These are phyloP conservation scores for Micrasema longulum DNA, from an alignment of 1,140 invertebrate genomes.

Conservation along the genomic window DNA sequence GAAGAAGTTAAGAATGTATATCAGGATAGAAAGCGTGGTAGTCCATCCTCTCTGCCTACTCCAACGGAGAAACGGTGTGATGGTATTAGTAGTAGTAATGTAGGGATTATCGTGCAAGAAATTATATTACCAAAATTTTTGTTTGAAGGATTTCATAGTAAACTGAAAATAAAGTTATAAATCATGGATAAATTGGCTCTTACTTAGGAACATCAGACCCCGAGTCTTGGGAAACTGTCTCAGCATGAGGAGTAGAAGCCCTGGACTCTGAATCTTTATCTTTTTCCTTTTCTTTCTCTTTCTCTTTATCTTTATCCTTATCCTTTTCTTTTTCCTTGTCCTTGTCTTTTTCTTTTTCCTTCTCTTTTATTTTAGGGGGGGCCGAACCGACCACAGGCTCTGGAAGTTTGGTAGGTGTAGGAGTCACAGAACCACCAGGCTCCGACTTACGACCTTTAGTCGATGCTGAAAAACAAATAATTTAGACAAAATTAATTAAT, in stretches of 20 bases:
- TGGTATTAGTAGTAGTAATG: too few relatives aligned
- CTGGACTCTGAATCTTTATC: constrained; percentile 56
- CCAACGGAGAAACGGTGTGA: too few relatives aligned
- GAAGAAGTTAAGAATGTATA: too few relatives aligned
- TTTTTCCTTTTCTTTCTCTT: constrained; percentile 53
- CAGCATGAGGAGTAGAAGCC: constrained; percentile 63
- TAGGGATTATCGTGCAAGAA: too few relatives aligned
- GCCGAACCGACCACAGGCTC: constrained; percentile 58
- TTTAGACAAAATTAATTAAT: too few relatives aligned
- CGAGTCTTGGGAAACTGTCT: constrained; percentile 63
- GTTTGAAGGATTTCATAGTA: too few relatives aligned
- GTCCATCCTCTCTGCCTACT: too few relatives aligned
- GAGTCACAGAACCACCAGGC: constrained; percentile 55
- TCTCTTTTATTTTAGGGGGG: constrained; percentile 53
- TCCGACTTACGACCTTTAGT: constrained; percentile 64
- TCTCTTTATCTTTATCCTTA: constrained; percentile 47
- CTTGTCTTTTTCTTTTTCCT: too few relatives aligned
- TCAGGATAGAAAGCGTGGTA: too few relatives aligned
- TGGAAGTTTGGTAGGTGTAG: constrained; percentile 55
- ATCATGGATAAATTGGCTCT: constrained; percentile 40
- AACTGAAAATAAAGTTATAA: too few relatives aligned
- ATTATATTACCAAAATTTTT: too few relatives aligned
- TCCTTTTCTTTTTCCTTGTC: too few relatives aligned
- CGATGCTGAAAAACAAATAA: constrained; percentile 57
- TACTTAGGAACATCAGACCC: constrained; percentile 67